Percentiles rank a stretch among this genome's conserved stretches.
Conservation (phyloP, 2,888 invertebrate species). For the Atethmia centrago region DNA sequence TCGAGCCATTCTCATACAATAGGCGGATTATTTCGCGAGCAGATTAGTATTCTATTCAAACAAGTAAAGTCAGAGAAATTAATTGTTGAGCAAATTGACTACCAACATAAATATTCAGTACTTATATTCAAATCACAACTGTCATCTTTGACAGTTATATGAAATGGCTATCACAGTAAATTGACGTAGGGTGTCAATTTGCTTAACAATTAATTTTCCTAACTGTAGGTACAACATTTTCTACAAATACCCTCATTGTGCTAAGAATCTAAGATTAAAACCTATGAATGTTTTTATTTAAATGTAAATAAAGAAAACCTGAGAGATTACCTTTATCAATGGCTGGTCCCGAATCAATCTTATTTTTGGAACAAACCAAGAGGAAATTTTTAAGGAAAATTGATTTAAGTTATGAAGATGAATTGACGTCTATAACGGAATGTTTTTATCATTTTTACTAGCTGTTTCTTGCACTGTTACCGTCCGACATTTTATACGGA, state of each 20-base stretch:
- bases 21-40: slow-evolving; percentile 61
- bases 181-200: not conserved
- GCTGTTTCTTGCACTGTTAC: too few relatives aligned
- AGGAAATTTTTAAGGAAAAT: slow-evolving; percentile 56
- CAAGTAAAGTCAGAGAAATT: slow-evolving; percentile 35
- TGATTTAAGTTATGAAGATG: slow-evolving; percentile 27
- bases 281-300: slow-evolving; percentile 81
- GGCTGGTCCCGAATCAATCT: slow-evolving; percentile 75
- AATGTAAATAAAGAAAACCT: slow-evolving; percentile 80
- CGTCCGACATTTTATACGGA: too few relatives aligned
- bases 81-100: not conserved
- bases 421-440: not conserved
- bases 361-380: slow-evolving; percentile 65
- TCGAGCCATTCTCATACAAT: slow-evolving; percentile 59
- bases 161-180: not conserved
- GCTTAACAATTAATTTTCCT: not conserved
- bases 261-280: slow-evolving; percentile 71
- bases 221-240: slow-evolving; percentile 36
- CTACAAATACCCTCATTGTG: slow-evolving; percentile 63
- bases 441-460: slow-evolving; percentile 6
- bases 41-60: slow-evolving; percentile 66
- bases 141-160: not conserved
- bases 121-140: not conserved
- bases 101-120: not conserved
- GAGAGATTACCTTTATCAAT: slow-evolving; percentile 75